Base-by-base conservation (phyloP, 1,140 invertebrate species). In the Lysiphlebus fabarum region DNA sequence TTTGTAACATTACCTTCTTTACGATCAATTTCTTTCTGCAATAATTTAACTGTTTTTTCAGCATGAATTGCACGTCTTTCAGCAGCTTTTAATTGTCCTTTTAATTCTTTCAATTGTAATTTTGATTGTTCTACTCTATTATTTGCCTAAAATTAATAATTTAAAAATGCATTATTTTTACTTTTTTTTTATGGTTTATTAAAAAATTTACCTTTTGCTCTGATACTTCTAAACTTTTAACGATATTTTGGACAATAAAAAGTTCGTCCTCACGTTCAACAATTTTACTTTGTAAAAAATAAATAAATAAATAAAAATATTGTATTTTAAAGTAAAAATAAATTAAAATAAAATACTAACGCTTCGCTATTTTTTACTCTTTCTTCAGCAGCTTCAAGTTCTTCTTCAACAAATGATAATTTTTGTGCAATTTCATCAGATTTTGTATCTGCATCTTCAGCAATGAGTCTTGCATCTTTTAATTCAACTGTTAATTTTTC, bases 401-500 rank as follows among this genome's bases (percentile, higher is more conserved):
- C 92, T 70, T 91, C 91, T 79, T 93, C 92, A 84, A 92, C 90
- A 81, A 92, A 90, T 70, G 90, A 90, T 78, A 93, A 81, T 79
- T 94, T 94, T 81, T 87, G 88, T 63, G 91, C 88, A 67, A 92
- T 90, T 76, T 92, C 90, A 69, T 92, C 90, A 63, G 89, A 92
- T 82, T 91, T 92, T 60, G 87, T 75, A 67, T 92, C 90, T 64
- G 89, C 89, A 69, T 92, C 90, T 71, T 92, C 90, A 59, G 90
- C 89, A 64, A 90, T 82, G 66, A 87, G 81, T 76, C 87, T 84
- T 12, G 89, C 88, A 70, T 91, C 90, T 74, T 90, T 91, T 38
- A 92, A 79, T 71, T 92, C 87, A 63, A 79, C 77, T 67, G 90
- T 89, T 26, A 92, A 75, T 53, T 84, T 82, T 65, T 89, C 87